Conservation (phyloP, 1,140 invertebrate species). For the Drepana arcuata region DNA sequence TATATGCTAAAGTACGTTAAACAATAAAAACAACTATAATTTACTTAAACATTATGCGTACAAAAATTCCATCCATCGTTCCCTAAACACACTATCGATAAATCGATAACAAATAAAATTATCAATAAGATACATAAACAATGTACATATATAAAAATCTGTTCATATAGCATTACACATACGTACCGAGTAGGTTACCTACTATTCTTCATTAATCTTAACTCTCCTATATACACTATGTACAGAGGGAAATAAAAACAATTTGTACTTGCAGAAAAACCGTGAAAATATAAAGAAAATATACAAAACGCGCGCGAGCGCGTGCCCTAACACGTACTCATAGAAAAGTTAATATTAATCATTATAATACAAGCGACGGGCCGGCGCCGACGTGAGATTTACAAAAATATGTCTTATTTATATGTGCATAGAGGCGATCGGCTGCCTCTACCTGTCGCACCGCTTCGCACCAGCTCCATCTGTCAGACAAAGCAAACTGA, state of each 20-base stretch:
- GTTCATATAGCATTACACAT: constrained; percentile 48
- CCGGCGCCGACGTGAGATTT: constrained; percentile 34
- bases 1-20: constrained; percentile 47
- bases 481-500: constrained; percentile 16
- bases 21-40: constrained; percentile 66
- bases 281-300: constrained; percentile 38
- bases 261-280: constrained; percentile 70
- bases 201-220: constrained; percentile 32
- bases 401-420: constrained; percentile 39
- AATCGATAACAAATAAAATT: constrained; percentile 51
- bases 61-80: constrained; percentile 52
- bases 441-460: constrained; percentile 42
- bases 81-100: constrained; percentile 34
- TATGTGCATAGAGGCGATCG: constrained; percentile 6
- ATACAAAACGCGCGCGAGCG: constrained; percentile 31
- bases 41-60: constrained; percentile 67
- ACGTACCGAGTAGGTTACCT: constrained; percentile 29
- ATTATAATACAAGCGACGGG: constrained; percentile 33
- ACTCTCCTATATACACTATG: constrained; percentile 61
- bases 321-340: constrained; percentile 18
- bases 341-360: constrained; percentile 36
- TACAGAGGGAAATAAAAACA: constrained; percentile 67
- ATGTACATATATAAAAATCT: constrained; percentile 63
- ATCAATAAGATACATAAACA: constrained; percentile 45
- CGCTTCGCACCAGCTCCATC: constrained; percentile 30